Conservation (phyloP, 2,888 invertebrate species). For the Eupelmus urozonus region DNA sequence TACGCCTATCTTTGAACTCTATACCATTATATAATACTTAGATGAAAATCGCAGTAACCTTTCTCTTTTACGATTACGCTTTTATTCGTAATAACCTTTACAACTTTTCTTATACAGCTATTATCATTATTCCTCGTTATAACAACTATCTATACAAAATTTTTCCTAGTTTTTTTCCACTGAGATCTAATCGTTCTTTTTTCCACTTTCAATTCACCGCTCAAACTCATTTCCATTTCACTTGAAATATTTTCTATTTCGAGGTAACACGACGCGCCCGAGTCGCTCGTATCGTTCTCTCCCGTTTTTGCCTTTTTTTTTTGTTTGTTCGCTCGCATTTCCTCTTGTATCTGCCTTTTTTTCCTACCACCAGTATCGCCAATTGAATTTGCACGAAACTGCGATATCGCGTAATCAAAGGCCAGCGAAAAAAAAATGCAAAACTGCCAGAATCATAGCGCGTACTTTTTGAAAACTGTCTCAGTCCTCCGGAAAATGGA, state of each 20-base stretch:
- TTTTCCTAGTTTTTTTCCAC: no score
- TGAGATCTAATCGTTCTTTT: slow-evolving; percentile 9
- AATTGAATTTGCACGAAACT: slow-evolving; percentile 35
- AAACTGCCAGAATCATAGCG: background rate
- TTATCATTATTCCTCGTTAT: no score
- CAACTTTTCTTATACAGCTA: no score
- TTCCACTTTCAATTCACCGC: slow-evolving; percentile 11
- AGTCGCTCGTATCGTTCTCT: background rate
- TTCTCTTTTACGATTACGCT: no score
- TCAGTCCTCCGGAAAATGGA: no score
- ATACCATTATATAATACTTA: no score
- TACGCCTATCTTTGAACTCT: no score
- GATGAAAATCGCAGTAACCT: no score
- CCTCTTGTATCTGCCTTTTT: slow-evolving; percentile 33
- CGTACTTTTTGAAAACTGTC: no score
- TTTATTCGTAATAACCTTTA: no score
- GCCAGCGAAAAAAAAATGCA: slow-evolving; percentile 15
- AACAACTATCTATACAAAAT: no score
- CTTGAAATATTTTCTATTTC: slow-evolving; percentile 39
- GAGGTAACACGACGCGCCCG: background rate
- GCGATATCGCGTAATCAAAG: slow-evolving; percentile 33
- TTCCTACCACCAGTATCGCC: slow-evolving; percentile 8
- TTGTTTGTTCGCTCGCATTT: slow-evolving; percentile 17
- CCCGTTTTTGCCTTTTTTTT: background rate
- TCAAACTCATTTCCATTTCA: slow-evolving; percentile 31